A percentile compares a stretch with the other conserved stretches of the same genome.
Conservation (phyloP, 2,888 invertebrate genomes). For the Dendrolimus houi region DNA sequence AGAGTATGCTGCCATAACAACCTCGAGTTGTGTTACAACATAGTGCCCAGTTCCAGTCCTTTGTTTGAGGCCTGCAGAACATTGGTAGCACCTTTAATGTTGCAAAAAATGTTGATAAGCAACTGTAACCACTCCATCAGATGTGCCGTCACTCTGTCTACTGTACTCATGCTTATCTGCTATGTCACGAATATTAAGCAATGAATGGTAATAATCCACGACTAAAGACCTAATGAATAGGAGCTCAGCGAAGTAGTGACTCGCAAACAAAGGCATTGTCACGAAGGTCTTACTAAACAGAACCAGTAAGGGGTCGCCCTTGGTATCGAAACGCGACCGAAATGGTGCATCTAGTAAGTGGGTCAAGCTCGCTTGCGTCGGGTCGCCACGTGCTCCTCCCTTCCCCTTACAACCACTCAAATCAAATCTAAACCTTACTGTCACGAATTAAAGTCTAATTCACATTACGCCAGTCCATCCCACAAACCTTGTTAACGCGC, state of each 20-base stretch:
- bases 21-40: too few relatives aligned
- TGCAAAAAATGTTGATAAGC: too few relatives aligned
- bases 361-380: slow-evolving; percentile 67
- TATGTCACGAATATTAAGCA: too few relatives aligned
- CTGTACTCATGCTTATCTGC: too few relatives aligned
- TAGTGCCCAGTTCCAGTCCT: too few relatives aligned
- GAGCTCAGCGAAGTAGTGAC: background rate
- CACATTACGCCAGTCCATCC: background rate
- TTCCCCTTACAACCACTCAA: slow-evolving; percentile 19
- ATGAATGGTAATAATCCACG: too few relatives aligned
- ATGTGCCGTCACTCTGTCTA: too few relatives aligned
- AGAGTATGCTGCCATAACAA: too few relatives aligned
- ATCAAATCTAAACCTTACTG: slow-evolving; percentile 22
- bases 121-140: too few relatives aligned
- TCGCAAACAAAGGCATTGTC: slow-evolving; percentile 23
- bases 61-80: too few relatives aligned
- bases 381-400: slow-evolving; percentile 58
- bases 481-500: slow-evolving; percentile 21
- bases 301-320: slow-evolving; percentile 47
- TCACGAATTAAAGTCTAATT: slow-evolving; percentile 29
- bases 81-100: too few relatives aligned
- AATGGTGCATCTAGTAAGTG: slow-evolving; percentile 69
- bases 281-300: slow-evolving; percentile 24
- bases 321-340: slow-evolving; percentile 57
- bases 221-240: background rate